phyloP scores from a whole-genome alignment of 2,113 vertebrate species.

The Hucho hucho region DNA sequence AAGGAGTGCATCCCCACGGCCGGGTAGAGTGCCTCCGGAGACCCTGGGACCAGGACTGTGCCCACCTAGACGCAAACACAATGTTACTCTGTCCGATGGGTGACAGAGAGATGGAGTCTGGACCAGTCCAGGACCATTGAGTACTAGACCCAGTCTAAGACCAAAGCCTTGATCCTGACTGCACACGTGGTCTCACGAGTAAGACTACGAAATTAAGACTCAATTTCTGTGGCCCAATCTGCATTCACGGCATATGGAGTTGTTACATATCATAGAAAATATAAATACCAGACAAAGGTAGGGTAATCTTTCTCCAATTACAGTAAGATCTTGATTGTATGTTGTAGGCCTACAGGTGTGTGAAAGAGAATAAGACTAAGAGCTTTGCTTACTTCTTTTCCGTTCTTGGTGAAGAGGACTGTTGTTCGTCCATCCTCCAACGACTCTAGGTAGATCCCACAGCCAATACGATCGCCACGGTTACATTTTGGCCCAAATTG shows the following conservation, averaged over 20 bases:
- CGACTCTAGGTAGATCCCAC: constrained; percentile 83
- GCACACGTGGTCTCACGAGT: no score
- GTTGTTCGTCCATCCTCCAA: constrained; percentile 86
- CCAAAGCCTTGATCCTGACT: no score
- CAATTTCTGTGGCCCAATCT: background rate
- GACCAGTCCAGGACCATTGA: no score
- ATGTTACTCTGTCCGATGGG: background rate
- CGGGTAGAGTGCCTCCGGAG: constrained; percentile 86
- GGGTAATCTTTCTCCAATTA: no score
- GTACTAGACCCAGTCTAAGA: no score
- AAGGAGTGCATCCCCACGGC: constrained; percentile 91
- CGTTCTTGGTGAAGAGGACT: constrained; percentile 95
- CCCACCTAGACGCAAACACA: constrained; percentile 64
- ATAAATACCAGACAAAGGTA: no score
- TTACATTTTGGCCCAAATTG: constrained; percentile 94
- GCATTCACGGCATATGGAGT: background rate
- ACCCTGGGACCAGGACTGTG: constrained; percentile 79
- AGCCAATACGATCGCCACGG: constrained; percentile 89
- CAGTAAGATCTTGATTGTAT: no score
- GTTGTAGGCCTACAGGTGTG: background rate
- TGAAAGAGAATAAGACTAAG: background rate
- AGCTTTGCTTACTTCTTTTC: constrained; percentile 81
- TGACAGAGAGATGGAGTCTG: no score
- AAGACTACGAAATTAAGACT: no score
- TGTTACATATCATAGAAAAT: no score